Base-by-base conservation (phyloP, 2,888 invertebrate species). In the Lasioglossum morio region DNA sequence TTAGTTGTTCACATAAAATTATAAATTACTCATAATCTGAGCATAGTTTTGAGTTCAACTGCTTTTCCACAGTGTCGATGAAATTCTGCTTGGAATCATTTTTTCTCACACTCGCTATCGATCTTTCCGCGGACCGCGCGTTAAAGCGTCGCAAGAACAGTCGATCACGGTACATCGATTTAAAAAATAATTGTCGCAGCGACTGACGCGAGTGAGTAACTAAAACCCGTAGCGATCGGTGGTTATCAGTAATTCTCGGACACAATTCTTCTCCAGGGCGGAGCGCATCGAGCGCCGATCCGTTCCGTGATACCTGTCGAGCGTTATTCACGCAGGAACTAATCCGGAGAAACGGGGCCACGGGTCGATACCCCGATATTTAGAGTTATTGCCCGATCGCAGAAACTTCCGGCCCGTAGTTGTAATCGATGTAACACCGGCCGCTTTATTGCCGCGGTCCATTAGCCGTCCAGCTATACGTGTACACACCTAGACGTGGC, bases 351-450 rank as follows among this genome's bases (percentile, higher is more conserved):
- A 92, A 92, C 90, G 90, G 88, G 88, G 84, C 77, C 87, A 88
- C 87, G 87, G 90, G 82, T 89, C 90, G 91, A 92, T 92, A 91
- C 88, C 92, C 90, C 91, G 93, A 94, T 94, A 94, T 93, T 94
- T 92, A 91, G 93, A 94, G 92, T 94, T 93, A 94, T 92, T 92
- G 92, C 91, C 85, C 85, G 87, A 87, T 90, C 91, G 90, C 81
- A 88, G 89, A 87, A 92, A 92, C 91, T 93, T 92, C 89, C 89
- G 85, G 85, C 82, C 46, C 84, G 82, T 85, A 72, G 87, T 88
- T 86, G 92, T 92, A 93, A 93, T 92, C 92, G 92, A 87, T 91
- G 89, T 92, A 92, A 92, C 92, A 84, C 85, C 91, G 73, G 37
- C 81, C 86, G 88, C 90, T 93, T 93, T 93, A 93, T 93, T 91